A percentile compares a stretch with the other conserved stretches of the same genome.
Evolutionary conservation across 2,888 invertebrate genomes (phyloP).

Genomic region (Acronicta alni): DNA sequence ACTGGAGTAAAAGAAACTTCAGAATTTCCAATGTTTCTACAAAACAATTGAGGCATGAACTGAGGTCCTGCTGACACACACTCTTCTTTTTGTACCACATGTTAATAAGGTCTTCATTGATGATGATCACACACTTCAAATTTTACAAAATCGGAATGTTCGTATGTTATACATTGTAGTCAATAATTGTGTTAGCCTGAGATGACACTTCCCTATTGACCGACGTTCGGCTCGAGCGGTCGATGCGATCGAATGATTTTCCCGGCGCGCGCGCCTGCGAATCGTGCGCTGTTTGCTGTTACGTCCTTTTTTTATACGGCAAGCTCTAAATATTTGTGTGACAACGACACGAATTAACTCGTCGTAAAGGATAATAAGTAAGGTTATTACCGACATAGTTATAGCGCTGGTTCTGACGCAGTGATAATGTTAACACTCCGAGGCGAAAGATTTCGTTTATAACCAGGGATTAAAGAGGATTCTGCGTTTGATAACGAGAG

Average conservation of each 20-base stretch:
- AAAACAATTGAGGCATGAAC: slow-evolving; percentile 62
- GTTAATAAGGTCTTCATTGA: slow-evolving; percentile 63
- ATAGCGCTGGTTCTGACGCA: slow-evolving; percentile 72
- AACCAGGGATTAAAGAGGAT: slow-evolving; percentile 83
- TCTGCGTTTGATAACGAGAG: slow-evolving; percentile 79
- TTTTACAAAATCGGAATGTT: slow-evolving; percentile 29
- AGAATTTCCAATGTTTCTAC: slow-evolving; percentile 65
- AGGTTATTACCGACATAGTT: slow-evolving; percentile 83
- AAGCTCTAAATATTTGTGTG: slow-evolving; percentile 84
- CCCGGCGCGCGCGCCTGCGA: slow-evolving; percentile 79
- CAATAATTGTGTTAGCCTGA: slow-evolving; percentile 25
- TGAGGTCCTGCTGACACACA: slow-evolving; percentile 56
- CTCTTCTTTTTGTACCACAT: slow-evolving; percentile 69
- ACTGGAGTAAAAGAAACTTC: slow-evolving; percentile 62
- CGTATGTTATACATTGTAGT: slow-evolving; percentile 36
- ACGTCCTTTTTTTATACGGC: slow-evolving; percentile 86
- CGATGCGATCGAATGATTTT: slow-evolving; percentile 81
- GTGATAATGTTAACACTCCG: slow-evolving; percentile 74
- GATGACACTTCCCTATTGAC: slow-evolving; percentile 76
- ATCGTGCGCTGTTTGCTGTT: slow-evolving; percentile 64
- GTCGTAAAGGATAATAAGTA: slow-evolving; percentile 87
- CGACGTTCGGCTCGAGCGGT: slow-evolving; percentile 79
- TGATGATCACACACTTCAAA: slow-evolving; percentile 47
- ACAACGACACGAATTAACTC: slow-evolving; percentile 83
- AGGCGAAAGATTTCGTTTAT: slow-evolving; percentile 86